Conservation (phyloP, 1,140 invertebrate species). For the Aphaenogaster floridana region DNA sequence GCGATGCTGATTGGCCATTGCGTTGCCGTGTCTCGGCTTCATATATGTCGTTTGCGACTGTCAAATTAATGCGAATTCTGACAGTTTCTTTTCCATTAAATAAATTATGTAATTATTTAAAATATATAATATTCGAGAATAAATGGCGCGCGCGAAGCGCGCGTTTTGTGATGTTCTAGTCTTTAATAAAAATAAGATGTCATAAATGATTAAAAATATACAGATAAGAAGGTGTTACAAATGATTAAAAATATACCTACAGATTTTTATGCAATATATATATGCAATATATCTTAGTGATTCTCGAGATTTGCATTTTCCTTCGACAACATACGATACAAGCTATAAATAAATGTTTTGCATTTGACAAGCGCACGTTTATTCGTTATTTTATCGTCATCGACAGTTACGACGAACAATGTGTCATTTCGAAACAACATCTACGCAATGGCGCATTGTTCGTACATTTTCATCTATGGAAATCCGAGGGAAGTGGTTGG, state of each 20-base stretch:
- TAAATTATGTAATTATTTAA: too few species aligned
- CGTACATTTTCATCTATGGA: slow-evolving; percentile 29
- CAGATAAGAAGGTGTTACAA: neutral
- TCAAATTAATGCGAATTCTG: too few species aligned
- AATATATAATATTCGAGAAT: too few species aligned
- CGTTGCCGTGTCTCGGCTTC: too few species aligned
- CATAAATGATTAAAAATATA: neutral
- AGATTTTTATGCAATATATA: neutral
- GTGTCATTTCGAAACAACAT: slow-evolving; percentile 68
- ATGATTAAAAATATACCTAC: neutral
- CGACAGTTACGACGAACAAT: slow-evolving; percentile 54
- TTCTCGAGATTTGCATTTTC: slow-evolving; percentile 15
- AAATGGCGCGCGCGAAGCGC: too few species aligned
- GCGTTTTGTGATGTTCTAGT: too few species aligned
- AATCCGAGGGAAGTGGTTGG: slow-evolving; percentile 8
- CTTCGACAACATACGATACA: neutral
- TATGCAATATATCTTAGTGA: slow-evolving; percentile 18
- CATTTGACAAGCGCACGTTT: slow-evolving; percentile 72
- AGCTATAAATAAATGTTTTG: slow-evolving; percentile 49
- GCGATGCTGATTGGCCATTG: too few species aligned
- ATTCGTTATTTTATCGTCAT: slow-evolving; percentile 75
- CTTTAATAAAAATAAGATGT: neutral
- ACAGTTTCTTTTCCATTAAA: too few species aligned
- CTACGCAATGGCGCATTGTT: slow-evolving; percentile 61
- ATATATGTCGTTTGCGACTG: too few species aligned